Evolutionary conservation across 1,140 invertebrate species (phyloP), one percentile per base, ranked within the genome.

Genomic region (Leptinotarsa defecta): DNA sequence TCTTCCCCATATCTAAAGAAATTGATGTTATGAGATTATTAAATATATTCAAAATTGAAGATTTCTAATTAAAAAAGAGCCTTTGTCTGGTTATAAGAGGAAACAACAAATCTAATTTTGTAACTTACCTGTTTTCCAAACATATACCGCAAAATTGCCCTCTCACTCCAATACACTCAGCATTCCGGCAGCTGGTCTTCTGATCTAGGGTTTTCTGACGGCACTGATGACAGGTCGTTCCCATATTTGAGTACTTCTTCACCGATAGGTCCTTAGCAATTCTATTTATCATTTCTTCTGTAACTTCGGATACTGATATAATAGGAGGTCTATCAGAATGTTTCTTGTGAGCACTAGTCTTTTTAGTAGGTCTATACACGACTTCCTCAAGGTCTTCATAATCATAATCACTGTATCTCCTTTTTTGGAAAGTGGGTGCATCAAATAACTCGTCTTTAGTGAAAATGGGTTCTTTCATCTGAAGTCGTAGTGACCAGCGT

Each of bases 91-190:
- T 34, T 6, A 34, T 34, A 34, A 34, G 27, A 34, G 6, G 6
- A 6, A 34, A 34, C 6, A 34, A 34, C 27, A 8, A 6, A 34
- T 34, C 5, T 27, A 27, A 27, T 27, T 27, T 27, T 6, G 27
- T 13, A n/a, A 52, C 15, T 73, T 57, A 78, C 77, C 87, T 82
- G 20, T 84, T 86, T 63, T 78, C 79, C 13, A 88, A 81, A 72
- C 88, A 88, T 17, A 84, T 83, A 1, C 87, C 87, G 78, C 88
- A 88, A 76, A 88, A 87, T 78, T 87, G 84, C 20, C 88, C 88
- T 74, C 86, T 80, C 4, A 87, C 76, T 19, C 88, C 87, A 19
- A 84, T 63, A 77, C 88, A 88, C 68, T 80, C 70, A 43, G 83
- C 81, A 17, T 85, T 86, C 69, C 87, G 79, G 34, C 88, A 88